Percentiles rank a stretch among this genome's conserved stretches.
Conservation (phyloP, 2,797 vertebrate genomes). For the Columba guinea region DNA sequence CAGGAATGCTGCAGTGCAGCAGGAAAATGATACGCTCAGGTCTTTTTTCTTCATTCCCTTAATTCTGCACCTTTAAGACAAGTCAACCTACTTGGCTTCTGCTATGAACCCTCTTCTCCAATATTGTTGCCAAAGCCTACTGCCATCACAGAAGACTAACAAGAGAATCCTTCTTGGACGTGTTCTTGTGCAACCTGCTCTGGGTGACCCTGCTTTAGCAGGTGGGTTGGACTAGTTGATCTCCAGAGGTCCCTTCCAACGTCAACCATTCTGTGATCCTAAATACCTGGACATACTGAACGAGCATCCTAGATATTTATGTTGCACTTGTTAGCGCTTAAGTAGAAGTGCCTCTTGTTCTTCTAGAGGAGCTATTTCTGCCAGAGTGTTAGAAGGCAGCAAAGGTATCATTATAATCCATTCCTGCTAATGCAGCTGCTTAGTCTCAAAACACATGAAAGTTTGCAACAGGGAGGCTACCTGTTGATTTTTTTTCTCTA, state of each 20-base stretch:
- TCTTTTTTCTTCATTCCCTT: not conserved
- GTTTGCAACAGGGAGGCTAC: not conserved
- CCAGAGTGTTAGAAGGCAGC: not conserved
- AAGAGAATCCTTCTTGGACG: not conserved
- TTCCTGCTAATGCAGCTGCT: not conserved
- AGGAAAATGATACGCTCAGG: not conserved
- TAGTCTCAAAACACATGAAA: not conserved
- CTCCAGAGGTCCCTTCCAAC: no score
- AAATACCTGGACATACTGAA: not conserved
- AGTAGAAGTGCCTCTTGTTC: not conserved
- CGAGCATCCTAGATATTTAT: constrained; percentile 9
- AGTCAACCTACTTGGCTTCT: not conserved
- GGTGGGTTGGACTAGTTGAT: no score
- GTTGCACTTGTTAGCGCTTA: not conserved
- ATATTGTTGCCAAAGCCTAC: not conserved
- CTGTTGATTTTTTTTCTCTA: not conserved
- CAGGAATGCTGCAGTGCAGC: not conserved
- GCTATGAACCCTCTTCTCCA: not conserved
- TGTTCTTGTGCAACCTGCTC: no score
- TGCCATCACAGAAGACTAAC: not conserved
- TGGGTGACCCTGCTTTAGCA: no score
- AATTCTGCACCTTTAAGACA: not conserved
- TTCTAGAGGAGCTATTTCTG: constrained; percentile 17
- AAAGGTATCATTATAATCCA: not conserved
- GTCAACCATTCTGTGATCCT: not conserved